Percentiles rank a stretch among this genome's conserved stretches.
phyloP scores from a whole-genome alignment of 2,888 invertebrate species.

The Eupithecia abbreviata region DNA sequence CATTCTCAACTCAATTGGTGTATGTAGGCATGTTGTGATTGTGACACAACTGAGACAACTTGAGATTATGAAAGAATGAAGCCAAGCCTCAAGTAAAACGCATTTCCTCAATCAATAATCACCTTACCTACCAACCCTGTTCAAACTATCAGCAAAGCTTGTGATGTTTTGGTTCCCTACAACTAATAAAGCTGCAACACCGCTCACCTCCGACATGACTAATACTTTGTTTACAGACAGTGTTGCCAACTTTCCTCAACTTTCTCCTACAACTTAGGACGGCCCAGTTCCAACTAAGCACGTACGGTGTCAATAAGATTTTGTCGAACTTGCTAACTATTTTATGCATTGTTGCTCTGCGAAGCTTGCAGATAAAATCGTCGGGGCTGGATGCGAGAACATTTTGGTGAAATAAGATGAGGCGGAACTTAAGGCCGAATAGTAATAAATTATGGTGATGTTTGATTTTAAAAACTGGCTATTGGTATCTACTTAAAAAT shows the following conservation, averaged over 20 bases:
- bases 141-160: neutral
- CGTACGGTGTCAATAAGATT: constrained; percentile 60
- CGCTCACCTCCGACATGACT: constrained; percentile 23
- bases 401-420: constrained; percentile 20
- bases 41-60: too few species aligned
- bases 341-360: constrained; percentile 52
- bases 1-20: too few species aligned
- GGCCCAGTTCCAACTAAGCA: constrained; percentile 37
- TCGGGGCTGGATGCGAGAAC: constrained; percentile 26
- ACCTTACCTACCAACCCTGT: neutral
- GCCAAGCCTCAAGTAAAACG: neutral
- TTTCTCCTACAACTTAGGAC: constrained; percentile 42
- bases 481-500: too few species aligned
- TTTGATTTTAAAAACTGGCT: neutral
- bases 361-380: constrained; percentile 44
- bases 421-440: neutral
- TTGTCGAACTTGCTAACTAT: constrained; percentile 54
- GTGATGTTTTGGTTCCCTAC: constrained; percentile 17
- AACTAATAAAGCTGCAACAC: constrained; percentile 34
- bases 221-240: constrained; percentile 32
- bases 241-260: constrained; percentile 24
- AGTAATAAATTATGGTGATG: neutral
- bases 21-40: too few species aligned
- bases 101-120: neutral
- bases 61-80: too few species aligned